These are phyloP conservation scores for Caenorhabditis drosophilae DNA, from an alignment of 2,888 invertebrate genomes.

Conservation along the genomic window DNA sequence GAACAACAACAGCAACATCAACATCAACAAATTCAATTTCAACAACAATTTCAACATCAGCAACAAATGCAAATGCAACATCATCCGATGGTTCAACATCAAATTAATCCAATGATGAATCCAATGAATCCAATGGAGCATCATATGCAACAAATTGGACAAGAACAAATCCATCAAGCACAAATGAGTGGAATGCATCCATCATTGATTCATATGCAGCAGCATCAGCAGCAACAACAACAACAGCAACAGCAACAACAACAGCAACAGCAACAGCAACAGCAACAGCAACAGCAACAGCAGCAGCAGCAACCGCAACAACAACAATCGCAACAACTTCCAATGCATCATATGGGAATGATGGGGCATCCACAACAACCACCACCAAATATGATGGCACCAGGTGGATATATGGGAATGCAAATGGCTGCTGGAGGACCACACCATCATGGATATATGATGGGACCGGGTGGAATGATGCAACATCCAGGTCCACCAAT, in stretches of 20 bases:
- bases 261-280: slow-evolving; percentile 8
- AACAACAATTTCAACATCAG: not conserved
- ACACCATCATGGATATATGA: not conserved
- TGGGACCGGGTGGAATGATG: slow-evolving; percentile 2
- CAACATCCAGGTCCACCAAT: slow-evolving; percentile 11
- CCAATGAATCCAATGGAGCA: not conserved
- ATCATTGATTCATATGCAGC: not conserved
- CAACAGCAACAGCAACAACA: slow-evolving; percentile 10
- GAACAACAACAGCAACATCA: no score
- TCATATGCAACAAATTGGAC: slow-evolving; percentile 3
- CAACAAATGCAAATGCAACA: slow-evolving; percentile 5
- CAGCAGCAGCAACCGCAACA: slow-evolving; percentile 11
- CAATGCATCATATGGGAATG: slow-evolving; percentile 2
- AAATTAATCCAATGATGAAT: not conserved
- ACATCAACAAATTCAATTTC: no score
- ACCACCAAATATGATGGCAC: not conserved
- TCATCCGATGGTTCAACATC: slow-evolving; percentile 2
- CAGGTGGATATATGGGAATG: not conserved
- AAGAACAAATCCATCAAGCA: no score
- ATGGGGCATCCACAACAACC: not conserved
- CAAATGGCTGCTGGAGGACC: not conserved
- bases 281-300: slow-evolving; percentile 14
- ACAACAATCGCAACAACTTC: slow-evolving; percentile 1
- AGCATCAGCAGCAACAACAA: slow-evolving; percentile 7
- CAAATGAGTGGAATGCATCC: not conserved